A percentile compares a stretch with the other conserved stretches of the same genome.
phyloP scores from a whole-genome alignment of 1,140 invertebrate genomes.

The Carcinoscorpius rotundicauda region DNA sequence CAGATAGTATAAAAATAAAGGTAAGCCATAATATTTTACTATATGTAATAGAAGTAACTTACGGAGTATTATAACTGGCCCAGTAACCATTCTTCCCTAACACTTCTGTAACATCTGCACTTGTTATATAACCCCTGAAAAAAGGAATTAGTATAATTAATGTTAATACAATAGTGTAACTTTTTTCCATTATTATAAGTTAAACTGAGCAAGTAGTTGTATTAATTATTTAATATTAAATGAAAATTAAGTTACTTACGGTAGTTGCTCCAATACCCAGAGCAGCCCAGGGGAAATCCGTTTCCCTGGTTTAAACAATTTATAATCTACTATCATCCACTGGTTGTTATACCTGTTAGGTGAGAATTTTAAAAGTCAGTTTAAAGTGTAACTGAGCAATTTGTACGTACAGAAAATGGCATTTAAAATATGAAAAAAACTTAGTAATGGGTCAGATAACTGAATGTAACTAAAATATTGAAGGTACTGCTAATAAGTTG shows the following conservation, averaged over 20 bases:
- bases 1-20: too few species aligned
- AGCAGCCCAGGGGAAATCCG: constrained; percentile 45
- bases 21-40: too few species aligned
- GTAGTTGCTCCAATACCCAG: constrained; percentile 71
- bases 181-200: too few species aligned
- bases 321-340: constrained; percentile 71
- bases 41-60: constrained; percentile 21
- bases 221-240: constrained; percentile 21
- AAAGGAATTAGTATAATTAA: background rate
- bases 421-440: too few species aligned
- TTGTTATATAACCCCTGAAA: constrained; percentile 32
- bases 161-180: too few species aligned
- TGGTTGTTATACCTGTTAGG: constrained; percentile 59
- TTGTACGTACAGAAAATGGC: too few species aligned
- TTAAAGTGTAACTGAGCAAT: too few species aligned
- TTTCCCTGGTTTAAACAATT: constrained; percentile 42
- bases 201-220: too few species aligned
- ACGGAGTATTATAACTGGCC: constrained; percentile 65
- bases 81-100: constrained; percentile 55
- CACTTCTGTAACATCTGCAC: constrained; percentile 51
- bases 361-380: background rate
- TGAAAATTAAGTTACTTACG: constrained; percentile 43
- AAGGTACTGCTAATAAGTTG: too few species aligned
- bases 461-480: too few species aligned
- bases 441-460: too few species aligned